Base-by-base conservation (phyloP, 2,113 vertebrate genomes). In the Syngnathus scovelli region DNA sequence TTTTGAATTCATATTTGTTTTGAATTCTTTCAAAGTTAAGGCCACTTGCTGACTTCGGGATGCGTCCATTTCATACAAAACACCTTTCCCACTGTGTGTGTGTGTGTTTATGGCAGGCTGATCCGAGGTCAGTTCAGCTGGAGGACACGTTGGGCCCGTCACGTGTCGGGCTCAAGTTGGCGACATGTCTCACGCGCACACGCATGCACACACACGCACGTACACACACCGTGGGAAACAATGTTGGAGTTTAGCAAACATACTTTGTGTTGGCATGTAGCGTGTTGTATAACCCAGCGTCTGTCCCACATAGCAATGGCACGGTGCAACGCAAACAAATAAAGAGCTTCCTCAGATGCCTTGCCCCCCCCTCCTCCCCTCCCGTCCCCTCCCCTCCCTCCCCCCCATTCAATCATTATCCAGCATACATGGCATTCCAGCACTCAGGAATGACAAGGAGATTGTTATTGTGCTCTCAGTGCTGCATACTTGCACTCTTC, bases 391-490 rank as follows among this genome's bases (percentile, higher is more conserved):
- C 72, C 59, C 67, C 49, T 39, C 69, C 49, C 5, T 63, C 58
- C 52, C 66, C 67, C 68, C 55, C 59, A 65, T 74, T 78, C 74
- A 88, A 81, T 90, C 85, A 88, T 90, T 90, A 89, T 83, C 87
- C 82, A 82, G 81, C 88, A 80, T 89, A 80, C 87, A 89, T 88
- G 82, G 82, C 88, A 90, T 90, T 89, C 88, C 88, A 85, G 78
- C 86, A 81, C 79, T 44, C 77, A 89, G 86, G 87, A 90, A 90
- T 90, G 83, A 90, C 86, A 88, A 87, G 88, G 88, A 90, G 88
- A 90, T 85, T 90, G 88, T 90, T 90, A 90, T 90, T 90, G 88
- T 88, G 85, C 83, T 85, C 86, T 87, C 82, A 64, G 83, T 16
- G 56, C 83, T 69, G 82, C 88, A 90, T 87, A 89, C 71, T 88